Percentiles rank a stretch among this genome's conserved stretches.
Evolutionary conservation across 2,113 vertebrate genomes (phyloP).

Genomic region (Platichthys flesus): DNA sequence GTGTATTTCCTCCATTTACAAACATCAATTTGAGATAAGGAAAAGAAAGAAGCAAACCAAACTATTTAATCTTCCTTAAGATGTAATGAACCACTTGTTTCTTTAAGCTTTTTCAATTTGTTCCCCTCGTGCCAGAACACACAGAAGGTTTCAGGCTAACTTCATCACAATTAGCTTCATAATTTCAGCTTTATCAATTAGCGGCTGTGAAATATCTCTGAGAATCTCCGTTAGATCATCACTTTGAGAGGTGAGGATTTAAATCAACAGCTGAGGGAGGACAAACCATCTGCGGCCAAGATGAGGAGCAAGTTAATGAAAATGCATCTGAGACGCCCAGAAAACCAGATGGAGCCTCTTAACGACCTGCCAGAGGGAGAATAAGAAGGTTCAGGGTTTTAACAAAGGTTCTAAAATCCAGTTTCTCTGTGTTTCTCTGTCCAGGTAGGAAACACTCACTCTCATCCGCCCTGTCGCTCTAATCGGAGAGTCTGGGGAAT

Average conservation of each 20-base stretch:
- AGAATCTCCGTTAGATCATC: neutral
- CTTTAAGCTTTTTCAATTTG: neutral
- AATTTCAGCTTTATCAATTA: neutral
- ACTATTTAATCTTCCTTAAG: no score
- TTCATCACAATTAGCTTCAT: no score
- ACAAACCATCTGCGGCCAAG: neutral
- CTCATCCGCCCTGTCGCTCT: constrained; percentile 27
- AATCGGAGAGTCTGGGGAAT: constrained; percentile 39
- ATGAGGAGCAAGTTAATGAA: neutral
- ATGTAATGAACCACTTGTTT: no score
- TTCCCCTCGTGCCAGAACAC: neutral
- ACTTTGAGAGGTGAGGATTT: constrained; percentile 7
- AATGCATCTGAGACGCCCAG: neutral
- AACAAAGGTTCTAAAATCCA: no score
- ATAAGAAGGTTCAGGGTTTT: no score
- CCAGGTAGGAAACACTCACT: constrained; percentile 15
- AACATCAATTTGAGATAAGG: no score
- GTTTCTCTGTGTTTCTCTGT: neutral
- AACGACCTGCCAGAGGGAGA: no score
- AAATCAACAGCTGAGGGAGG: no score
- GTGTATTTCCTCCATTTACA: no score
- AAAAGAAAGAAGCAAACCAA: no score
- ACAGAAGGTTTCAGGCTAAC: no score
- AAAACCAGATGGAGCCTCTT: neutral
- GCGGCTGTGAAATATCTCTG: neutral